phyloP scores from a whole-genome alignment of 2,113 vertebrate genomes.

The Hystrix brachyura region DNA sequence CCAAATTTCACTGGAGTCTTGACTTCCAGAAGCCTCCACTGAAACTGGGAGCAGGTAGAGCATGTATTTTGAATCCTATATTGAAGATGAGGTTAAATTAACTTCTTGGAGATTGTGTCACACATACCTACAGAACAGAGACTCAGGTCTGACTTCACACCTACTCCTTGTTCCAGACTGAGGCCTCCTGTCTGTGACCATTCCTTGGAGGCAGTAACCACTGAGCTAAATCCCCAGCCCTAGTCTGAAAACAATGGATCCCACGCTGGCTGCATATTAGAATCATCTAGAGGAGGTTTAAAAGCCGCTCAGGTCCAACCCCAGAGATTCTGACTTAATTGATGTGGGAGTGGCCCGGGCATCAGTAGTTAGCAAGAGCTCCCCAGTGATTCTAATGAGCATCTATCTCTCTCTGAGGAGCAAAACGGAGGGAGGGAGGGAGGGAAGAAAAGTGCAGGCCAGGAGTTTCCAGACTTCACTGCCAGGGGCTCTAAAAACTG shows the following conservation, averaged over 20 bases:
- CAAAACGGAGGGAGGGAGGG: background rate
- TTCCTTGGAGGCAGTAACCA: background rate
- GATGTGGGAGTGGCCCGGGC: background rate
- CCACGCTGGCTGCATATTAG: background rate
- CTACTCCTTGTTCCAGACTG: background rate
- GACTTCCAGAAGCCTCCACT: background rate
- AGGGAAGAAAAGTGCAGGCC: background rate
- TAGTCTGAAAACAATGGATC: background rate
- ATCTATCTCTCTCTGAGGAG: background rate
- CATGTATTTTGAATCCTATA: background rate
- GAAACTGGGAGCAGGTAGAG: background rate
- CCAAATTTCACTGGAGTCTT: background rate
- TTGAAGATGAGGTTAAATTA: background rate
- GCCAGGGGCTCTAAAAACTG: background rate
- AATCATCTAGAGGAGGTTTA: background rate
- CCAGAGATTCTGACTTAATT: conserved; percentile 56
- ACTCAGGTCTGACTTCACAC: background rate
- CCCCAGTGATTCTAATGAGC: conserved; percentile 6
- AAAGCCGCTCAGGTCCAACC: background rate
- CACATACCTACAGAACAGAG: background rate
- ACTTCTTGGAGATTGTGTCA: background rate
- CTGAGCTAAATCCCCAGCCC: too few relatives aligned
- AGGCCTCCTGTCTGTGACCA: too few relatives aligned
- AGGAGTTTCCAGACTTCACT: background rate
- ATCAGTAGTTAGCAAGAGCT: background rate